These are phyloP conservation scores for Malacoraja senta DNA, from an alignment of 2,797 vertebrate genomes.

Conservation along the genomic window DNA sequence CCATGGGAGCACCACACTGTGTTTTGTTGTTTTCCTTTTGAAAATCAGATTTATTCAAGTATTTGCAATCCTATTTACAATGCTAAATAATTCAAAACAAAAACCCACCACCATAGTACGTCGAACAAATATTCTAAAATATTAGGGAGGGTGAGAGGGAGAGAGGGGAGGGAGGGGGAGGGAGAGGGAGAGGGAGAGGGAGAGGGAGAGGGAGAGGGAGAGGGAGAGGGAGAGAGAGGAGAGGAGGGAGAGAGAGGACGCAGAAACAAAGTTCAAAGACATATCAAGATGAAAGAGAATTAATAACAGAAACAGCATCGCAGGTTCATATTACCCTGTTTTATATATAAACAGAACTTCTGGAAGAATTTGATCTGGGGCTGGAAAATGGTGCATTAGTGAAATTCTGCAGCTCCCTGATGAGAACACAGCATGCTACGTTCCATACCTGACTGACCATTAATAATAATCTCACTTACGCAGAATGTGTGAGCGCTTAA, in stretches of 20 bases:
- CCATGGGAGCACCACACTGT: no score
- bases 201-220: no score
- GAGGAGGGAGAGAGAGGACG: not conserved
- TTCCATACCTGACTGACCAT: not conserved
- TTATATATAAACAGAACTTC: not conserved
- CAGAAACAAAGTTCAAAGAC: not conserved
- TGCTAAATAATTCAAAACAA: no score
- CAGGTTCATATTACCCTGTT: not conserved
- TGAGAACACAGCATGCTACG: not conserved
- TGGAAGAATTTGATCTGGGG: not conserved
- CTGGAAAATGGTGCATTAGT: not conserved
- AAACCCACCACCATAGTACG: no score
- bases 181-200: not conserved
- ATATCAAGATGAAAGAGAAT: not conserved
- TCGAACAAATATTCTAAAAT: no score
- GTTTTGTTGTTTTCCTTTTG: no score
- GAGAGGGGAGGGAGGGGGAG: no score
- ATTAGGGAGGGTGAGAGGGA: no score
- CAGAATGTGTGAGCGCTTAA: not conserved
- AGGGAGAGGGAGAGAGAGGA: not conserved
- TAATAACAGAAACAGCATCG: not conserved
- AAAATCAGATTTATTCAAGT: no score
- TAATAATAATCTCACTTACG: not conserved
- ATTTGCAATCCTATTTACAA: no score
- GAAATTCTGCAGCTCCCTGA: not conserved